Base-by-base conservation (phyloP, 2,797 vertebrate genomes). In the Coregonus ussuriensis region DNA sequence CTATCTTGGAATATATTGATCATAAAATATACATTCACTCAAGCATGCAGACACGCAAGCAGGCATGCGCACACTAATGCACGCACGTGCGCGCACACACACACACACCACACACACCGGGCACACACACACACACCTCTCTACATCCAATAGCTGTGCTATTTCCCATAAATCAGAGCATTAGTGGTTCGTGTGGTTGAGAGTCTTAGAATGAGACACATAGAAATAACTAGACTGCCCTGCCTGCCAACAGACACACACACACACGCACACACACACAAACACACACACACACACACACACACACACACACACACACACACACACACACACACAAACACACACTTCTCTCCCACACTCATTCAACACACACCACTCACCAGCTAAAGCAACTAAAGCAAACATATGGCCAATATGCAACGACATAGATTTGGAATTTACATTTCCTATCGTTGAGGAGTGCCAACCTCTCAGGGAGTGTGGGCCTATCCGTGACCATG, bases 391-490 rank as follows among this genome's bases (percentile, higher is more conserved):
- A 75, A 81, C 9, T 47, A 11, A 47, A 47, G 9, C 9, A 13
- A 47, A 72, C 71, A 77, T 72, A 62, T 71, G 63, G 77, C 47
- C 72, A 78, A 78, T 81, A 79, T 35, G 41, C 56, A 74, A 71
- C 47, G 33, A 80, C 69, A 72, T 80, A 66, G 53, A 71, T 77
- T 75, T 72, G 62, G 74, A 82, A 78, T 77, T 68, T 54, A 5
- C 16, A 72, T 56, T 66, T 74, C 56, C 54, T 65, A 66, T 65
- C 11, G 51, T 29, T 25, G 51, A 53, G 13, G 59, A 66, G 52
- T 52, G n/a, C 51, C 15, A 76, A 72, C 59, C 51, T 73, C 9
- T 18, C 56, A 21, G 25, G 15, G 52, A 54, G 71, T 4, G 52
- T 13, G 71, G 29, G 71, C 33, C 71, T 33, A 18, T 14, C 52